Base-by-base conservation (phyloP, 2,888 invertebrate species). In the Andrena bicolor region DNA sequence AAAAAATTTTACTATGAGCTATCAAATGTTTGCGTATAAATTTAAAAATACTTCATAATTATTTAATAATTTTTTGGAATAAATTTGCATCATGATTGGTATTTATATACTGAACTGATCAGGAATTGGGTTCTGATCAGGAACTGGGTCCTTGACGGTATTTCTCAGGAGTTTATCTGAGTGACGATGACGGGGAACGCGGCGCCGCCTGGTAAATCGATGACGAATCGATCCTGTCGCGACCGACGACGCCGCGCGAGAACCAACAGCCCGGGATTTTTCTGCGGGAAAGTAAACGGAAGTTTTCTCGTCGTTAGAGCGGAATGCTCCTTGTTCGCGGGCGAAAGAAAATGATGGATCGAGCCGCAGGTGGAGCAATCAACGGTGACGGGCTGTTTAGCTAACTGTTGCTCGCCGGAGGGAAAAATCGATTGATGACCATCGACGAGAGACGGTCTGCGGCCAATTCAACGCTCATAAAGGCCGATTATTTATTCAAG, bases 401-500 rank as follows among this genome's bases (percentile, higher is more conserved):
- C 28, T 23, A 23, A 26, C 10, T 74, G 41, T 74, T 56, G 23
- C 20, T 48, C 20, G 5, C 20, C 16, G 2, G 16, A 32, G 7
- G 48, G 10, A 41, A 30, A 20, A 28, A 70, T 53, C 58, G 64
- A 76, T 56, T n/a, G 63, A 64, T 41, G 26, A 30, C 73, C 20
- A 72, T 73, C 60, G 76, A 69, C 8, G 66, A 53, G 49, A 10
- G 32, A 70, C 68, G 56, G 53, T n/a, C 53, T 30, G 71, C 48
- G n/a, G 28, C 28, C 53, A 66, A 80, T 80, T 68, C 80, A 13
- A 10, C 60, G 48, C 56, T 82, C 78, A 68, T 77, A 75, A 82
- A 82, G 63, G 66, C 73, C 79, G 84, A 86, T 86, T 85, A 86
- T 83, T 87, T 87, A 87, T 87, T 86, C 83, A 77, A 76, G 84